Conservation (phyloP, 1,140 invertebrate species). For the Coenobita brevimanus region DNA sequence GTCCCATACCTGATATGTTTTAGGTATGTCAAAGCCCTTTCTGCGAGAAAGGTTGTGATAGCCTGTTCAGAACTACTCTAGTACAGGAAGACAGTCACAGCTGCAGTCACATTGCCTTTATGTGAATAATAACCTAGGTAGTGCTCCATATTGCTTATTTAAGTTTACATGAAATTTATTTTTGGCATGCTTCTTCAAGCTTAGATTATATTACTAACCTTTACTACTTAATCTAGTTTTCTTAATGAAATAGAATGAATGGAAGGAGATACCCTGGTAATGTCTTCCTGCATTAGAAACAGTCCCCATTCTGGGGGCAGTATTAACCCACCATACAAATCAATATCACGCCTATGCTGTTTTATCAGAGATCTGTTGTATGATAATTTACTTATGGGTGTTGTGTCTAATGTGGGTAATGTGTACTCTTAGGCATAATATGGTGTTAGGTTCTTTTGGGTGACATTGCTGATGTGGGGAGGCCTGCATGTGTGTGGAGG, state of each 20-base stretch:
- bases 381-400: conserved; percentile 60
- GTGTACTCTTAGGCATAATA: conserved; percentile 55
- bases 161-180: conserved; percentile 31
- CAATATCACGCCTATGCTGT: conserved; percentile 48
- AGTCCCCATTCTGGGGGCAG: conserved; percentile 13
- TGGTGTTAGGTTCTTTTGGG: conserved; percentile 51
- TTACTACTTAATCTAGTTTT: conserved; percentile 32
- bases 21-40: conserved; percentile 36
- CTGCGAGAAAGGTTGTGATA: conserved; percentile 44
- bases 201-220: conserved; percentile 4
- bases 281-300: conserved; percentile 56
- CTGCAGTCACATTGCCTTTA: conserved; percentile 60
- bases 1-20: neutral
- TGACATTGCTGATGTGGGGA: conserved; percentile 30
- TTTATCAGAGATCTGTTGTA: conserved; percentile 63
- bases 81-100: conserved; percentile 50
- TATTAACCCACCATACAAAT: conserved; percentile 60
- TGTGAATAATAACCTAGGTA: conserved; percentile 49
- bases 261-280: conserved; percentile 41
- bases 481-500: conserved; percentile 22
- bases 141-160: conserved; percentile 47
- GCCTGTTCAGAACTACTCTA: conserved; percentile 42
- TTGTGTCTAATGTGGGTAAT: conserved; percentile 64
- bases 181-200: conserved; percentile 32
- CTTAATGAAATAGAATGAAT: conserved; percentile 1